Evolutionary conservation across 2,888 invertebrate species (phyloP).

Genomic region (Biston stratarius): DNA sequence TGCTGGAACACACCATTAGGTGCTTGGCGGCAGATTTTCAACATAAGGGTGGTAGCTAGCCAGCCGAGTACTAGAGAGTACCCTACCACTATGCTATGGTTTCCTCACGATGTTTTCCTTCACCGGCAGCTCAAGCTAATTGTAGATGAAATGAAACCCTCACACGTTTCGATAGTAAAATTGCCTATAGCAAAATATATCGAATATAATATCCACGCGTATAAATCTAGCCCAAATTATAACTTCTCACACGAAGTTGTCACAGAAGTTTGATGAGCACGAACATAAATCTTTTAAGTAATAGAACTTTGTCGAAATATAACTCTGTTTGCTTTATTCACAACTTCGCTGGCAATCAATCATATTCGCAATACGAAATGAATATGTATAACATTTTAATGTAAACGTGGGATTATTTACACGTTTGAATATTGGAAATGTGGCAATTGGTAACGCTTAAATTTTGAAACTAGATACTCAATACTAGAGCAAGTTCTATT

Average conservation of each 20-base stretch:
- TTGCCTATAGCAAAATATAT: too few relatives aligned
- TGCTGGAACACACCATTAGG: too few relatives aligned
- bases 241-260: conserved; percentile 30
- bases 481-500: too few relatives aligned
- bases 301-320: conserved; percentile 39
- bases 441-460: background rate
- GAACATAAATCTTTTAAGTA: conserved; percentile 34
- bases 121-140: too few relatives aligned
- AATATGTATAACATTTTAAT: background rate
- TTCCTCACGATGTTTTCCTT: too few relatives aligned
- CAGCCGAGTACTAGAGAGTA: too few relatives aligned
- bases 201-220: background rate
- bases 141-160: too few relatives aligned
- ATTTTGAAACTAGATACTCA: too few relatives aligned
- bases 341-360: conserved; percentile 14
- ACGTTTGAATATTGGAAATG: background rate
- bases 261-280: conserved; percentile 22
- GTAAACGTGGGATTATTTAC: background rate
- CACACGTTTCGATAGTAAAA: too few relatives aligned
- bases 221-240: conserved; percentile 19
- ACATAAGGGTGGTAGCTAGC: too few relatives aligned
- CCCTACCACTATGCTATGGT: too few relatives aligned
- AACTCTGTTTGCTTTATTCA: conserved; percentile 23
- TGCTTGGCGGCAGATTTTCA: too few relatives aligned
- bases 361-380: conserved; percentile 13